Evolutionary conservation across 2,113 vertebrate genomes (phyloP).

Genomic region (Xiphophorus hellerii): DNA sequence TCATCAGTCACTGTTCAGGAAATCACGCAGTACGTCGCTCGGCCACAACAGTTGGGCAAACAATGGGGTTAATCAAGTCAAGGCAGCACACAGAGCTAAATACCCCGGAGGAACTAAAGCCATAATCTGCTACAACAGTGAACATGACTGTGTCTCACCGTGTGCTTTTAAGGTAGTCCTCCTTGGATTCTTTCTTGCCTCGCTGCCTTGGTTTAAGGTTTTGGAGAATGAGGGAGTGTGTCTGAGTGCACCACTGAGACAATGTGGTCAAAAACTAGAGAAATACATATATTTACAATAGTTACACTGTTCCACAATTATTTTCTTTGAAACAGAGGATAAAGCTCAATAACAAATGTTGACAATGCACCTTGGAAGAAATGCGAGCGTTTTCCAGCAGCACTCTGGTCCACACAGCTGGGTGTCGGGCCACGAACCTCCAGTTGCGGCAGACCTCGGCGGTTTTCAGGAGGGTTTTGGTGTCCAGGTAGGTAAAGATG

Average conservation of each 20-base stretch:
- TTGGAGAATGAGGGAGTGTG: slow-evolving; percentile 97
- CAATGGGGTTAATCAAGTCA: slow-evolving; percentile 1
- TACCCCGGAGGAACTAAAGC: neutral
- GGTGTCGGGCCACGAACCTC: slow-evolving; percentile 96
- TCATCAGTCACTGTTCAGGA: slow-evolving; percentile 23
- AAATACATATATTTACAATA: neutral
- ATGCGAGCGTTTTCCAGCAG: slow-evolving; percentile 95
- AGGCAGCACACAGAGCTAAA: slow-evolving; percentile 1
- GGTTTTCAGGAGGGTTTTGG: slow-evolving; percentile 89
- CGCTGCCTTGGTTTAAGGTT: slow-evolving; percentile 96
- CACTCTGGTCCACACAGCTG: slow-evolving; percentile 95
- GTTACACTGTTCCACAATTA: neutral
- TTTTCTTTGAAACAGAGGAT: neutral
- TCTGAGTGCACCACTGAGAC: slow-evolving; percentile 99
- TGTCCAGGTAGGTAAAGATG: slow-evolving; percentile 99
- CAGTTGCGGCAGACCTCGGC: slow-evolving; percentile 96
- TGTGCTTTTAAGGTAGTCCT: slow-evolving; percentile 97
- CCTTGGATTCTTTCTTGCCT: slow-evolving; percentile 97
- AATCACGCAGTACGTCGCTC: slow-evolving; percentile 10
- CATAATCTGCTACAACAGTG: neutral
- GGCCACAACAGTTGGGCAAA: slow-evolving; percentile 8
- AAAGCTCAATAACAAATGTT: neutral
- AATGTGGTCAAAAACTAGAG: slow-evolving; percentile 91
- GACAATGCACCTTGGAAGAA: slow-evolving; percentile 85
- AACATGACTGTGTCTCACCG: slow-evolving; percentile 79